Evolutionary conservation across 2,113 vertebrate genomes (phyloP).

Genomic region (Alosa alosa): DNA sequence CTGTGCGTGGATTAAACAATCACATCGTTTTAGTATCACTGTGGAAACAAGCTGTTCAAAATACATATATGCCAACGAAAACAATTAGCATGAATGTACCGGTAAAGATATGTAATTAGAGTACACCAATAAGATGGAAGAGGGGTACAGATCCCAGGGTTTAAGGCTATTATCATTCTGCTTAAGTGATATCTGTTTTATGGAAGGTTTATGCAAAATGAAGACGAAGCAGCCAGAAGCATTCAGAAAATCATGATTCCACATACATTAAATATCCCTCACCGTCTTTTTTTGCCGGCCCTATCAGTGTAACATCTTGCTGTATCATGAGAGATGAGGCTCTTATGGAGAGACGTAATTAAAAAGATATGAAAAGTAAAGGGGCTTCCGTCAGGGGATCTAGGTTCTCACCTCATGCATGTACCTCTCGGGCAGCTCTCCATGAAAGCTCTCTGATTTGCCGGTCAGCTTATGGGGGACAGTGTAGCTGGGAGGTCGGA

Average conservation of each 20-base stretch:
- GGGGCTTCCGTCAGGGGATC: background rate
- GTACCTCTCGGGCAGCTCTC: slow-evolving; percentile 71
- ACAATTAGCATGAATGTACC: background rate
- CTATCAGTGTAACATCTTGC: background rate
- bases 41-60: background rate
- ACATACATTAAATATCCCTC: background rate
- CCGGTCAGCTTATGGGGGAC: slow-evolving; percentile 70
- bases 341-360: background rate
- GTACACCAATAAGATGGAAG: background rate
- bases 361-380: background rate
- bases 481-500: slow-evolving; percentile 72
- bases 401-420: slow-evolving; percentile 60
- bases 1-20: background rate
- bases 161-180: background rate
- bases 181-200: background rate
- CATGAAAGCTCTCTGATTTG: slow-evolving; percentile 78
- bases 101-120: background rate
- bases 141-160: background rate
- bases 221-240: background rate
- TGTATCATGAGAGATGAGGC: background rate
- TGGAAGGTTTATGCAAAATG: background rate
- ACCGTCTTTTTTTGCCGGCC: background rate
- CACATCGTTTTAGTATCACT: background rate
- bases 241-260: background rate
- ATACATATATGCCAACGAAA: background rate